Percentiles rank a stretch among this genome's conserved stretches.
These are phyloP conservation scores for Epinotia nisella DNA, from an alignment of 2,888 invertebrate species.

Conservation along the genomic window DNA sequence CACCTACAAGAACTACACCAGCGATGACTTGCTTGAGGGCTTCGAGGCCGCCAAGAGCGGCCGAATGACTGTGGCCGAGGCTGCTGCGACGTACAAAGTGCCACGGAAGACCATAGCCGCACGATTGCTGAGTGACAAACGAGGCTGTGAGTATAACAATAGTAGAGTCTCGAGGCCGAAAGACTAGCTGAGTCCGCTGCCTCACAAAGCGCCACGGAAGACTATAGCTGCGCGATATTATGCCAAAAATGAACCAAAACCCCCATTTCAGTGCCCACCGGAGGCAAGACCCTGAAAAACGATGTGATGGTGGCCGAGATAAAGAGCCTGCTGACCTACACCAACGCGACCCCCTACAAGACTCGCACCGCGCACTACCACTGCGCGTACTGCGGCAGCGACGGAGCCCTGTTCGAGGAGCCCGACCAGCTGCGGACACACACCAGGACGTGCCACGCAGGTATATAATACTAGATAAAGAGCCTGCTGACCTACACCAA, in stretches of 20 bases:
- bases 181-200: too few species aligned
- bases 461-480: not conserved
- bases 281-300: constrained; percentile 47
- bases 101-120: constrained; percentile 61
- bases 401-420: constrained; percentile 54
- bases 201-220: too few species aligned
- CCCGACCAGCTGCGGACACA: constrained; percentile 60
- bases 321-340: constrained; percentile 58
- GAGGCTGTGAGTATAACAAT: constrained; percentile 23
- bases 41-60: constrained; percentile 49
- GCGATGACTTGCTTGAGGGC: constrained; percentile 53
- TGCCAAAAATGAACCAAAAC: too few species aligned
- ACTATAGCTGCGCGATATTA: too few species aligned
- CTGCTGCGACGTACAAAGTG: constrained; percentile 55
- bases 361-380: constrained; percentile 54
- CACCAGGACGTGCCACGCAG: constrained; percentile 54
- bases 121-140: constrained; percentile 37
- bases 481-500: too few species aligned
- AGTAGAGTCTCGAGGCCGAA: not conserved
- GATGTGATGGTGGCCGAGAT: constrained; percentile 58
- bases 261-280: not conserved
- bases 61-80: constrained; percentile 50
- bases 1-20: constrained; percentile 61
- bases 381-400: constrained; percentile 65
- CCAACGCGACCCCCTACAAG: constrained; percentile 69